A percentile compares a stretch with the other conserved stretches of the same genome.
Conservation (phyloP, 1,140 invertebrate species). For the Potamilus streckersoni region DNA sequence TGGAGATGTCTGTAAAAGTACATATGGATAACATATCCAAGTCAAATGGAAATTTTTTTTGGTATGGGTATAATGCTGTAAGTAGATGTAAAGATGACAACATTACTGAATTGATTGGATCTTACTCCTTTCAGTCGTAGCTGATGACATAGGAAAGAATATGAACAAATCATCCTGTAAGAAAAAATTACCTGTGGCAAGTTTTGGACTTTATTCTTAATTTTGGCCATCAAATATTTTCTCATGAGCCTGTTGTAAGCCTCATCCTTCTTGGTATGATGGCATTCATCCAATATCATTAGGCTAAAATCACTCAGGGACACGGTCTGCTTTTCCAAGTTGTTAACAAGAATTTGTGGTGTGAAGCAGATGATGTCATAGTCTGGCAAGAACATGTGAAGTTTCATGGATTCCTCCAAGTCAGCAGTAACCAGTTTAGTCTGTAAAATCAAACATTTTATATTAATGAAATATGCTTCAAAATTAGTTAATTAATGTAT, state of each 20-base stretch:
- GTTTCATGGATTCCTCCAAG: slow-evolving; percentile 41
- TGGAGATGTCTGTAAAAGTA: too few species aligned
- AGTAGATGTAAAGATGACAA: too few species aligned
- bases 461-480: too few species aligned
- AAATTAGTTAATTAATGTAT: too few species aligned
- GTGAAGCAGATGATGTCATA: slow-evolving; percentile 57
- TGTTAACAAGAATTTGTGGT: slow-evolving; percentile 56
- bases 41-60: too few species aligned
- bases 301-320: slow-evolving; percentile 44
- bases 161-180: too few species aligned
- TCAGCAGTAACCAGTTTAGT: slow-evolving; percentile 32
- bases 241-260: slow-evolving; percentile 62
- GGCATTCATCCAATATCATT: slow-evolving; percentile 67
- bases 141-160: too few species aligned
- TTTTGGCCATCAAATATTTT: slow-evolving; percentile 51
- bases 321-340: slow-evolving; percentile 36
- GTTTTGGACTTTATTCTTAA: neutral
- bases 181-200: slow-evolving; percentile 44
- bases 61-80: too few species aligned
- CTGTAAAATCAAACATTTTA: slow-evolving; percentile 4
- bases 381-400: slow-evolving; percentile 39
- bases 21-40: too few species aligned
- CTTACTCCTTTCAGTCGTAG: too few species aligned
- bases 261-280: slow-evolving; percentile 61
- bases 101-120: too few species aligned